Evolutionary conservation across 2,113 vertebrate species (phyloP), one percentile per base, ranked within the genome.

Genomic region (Hemicordylus capensis): DNA sequence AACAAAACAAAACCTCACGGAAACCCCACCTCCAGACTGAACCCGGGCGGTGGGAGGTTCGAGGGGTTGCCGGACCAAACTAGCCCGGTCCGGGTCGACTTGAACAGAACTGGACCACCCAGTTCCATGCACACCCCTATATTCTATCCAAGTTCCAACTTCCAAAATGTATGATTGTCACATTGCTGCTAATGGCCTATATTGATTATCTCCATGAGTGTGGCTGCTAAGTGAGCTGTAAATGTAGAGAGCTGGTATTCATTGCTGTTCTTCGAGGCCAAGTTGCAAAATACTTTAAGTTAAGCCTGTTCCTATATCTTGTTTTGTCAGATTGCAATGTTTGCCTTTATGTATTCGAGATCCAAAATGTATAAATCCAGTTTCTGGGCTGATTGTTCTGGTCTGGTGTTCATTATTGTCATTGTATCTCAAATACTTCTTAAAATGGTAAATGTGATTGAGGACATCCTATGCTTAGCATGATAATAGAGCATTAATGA

Each of bases 381-480:
- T 42, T 51, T 85, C 34, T 61, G 80, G 74, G 31, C 3, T 59
- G 26, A 59, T 63, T 6, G 54, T 88, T 1, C 69, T 89, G 72
- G 34, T 39, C 20, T 73, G 26, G 54, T 42, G 26, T 54, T 89
- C 56, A 87, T 70, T 89, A 77, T 66, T 91, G 81, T 83, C 56
- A 5, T 42, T 63, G 70, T 85, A 87, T 51, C 44, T 73, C 26
- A 59, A 28, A 17, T n/a, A 26, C 22, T 26, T 86, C 76, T 80
- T 76, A 85, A 37, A 42, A 28, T n/a, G 11, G 26, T 9, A 26
- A 8, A 5, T 78, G 58, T 76, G 6, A 1, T 7, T 75, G 39
- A 34, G 3, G 26, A n/a, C 80, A 80, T 58, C 31, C 6, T 46
- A 0, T 75, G 1, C 70, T 42, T 34, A 69, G 59, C 46, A 20